Evolutionary conservation across 2,888 invertebrate genomes (phyloP).

Genomic region (Lepidonotus clava): DNA sequence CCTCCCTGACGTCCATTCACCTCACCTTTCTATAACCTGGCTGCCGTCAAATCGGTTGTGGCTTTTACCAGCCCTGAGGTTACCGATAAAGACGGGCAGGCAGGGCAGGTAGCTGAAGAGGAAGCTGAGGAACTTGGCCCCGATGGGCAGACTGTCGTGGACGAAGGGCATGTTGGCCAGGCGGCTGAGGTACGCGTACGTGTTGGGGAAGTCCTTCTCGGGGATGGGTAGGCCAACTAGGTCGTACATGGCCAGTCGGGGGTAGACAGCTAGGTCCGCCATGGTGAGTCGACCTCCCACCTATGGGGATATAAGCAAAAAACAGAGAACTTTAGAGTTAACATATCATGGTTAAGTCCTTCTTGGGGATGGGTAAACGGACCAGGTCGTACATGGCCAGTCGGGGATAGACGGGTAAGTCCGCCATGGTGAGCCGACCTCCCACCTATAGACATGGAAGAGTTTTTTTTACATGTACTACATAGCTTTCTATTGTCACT

Average conservation of each 20-base stretch:
- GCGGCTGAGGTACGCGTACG: conserved; percentile 53
- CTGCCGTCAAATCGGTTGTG: conserved; percentile 15
- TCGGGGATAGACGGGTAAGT: conserved; percentile 60
- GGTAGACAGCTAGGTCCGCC: conserved; percentile 62
- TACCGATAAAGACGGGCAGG: conserved; percentile 55
- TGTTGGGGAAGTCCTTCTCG: conserved; percentile 60
- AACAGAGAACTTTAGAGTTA: too few relatives aligned
- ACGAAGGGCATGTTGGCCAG: conserved; percentile 46
- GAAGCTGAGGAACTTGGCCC: neutral
- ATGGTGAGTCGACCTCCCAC: conserved; percentile 58
- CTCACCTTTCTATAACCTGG: conserved; percentile 33
- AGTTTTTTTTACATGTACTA: too few relatives aligned
- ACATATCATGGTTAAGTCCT: conserved; percentile 58
- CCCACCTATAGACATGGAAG: too few relatives aligned
- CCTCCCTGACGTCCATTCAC: too few relatives aligned
- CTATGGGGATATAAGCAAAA: too few relatives aligned
- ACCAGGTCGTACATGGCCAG: conserved; percentile 56
- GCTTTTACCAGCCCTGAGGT: conserved; percentile 32
- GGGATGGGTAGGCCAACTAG: conserved; percentile 52
- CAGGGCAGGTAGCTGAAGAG: conserved; percentile 51
- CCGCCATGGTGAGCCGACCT: conserved; percentile 58
- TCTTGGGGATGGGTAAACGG: conserved; percentile 49
- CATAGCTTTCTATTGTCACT: too few relatives aligned
- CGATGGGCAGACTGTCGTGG: conserved; percentile 38
- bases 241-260: conserved; percentile 58